Conservation (phyloP, 2,113 vertebrate species). For the Arothron firmamentum region DNA sequence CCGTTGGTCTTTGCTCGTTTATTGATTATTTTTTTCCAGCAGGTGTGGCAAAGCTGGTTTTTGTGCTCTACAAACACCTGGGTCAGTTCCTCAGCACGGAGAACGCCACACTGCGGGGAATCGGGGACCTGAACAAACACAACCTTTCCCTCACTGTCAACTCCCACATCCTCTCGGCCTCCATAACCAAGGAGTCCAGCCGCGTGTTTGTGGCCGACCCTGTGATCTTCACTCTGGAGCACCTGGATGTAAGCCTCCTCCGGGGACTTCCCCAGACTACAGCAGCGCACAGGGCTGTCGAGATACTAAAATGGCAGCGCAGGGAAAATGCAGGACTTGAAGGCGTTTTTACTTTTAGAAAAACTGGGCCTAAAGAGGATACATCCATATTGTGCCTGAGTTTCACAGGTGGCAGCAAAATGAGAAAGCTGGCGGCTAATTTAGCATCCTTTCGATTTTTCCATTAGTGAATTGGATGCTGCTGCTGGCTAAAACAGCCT, state of each 20-base stretch:
- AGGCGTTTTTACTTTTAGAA: conserved; percentile 4
- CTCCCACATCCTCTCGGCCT: conserved; percentile 95
- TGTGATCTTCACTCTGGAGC: conserved; percentile 91
- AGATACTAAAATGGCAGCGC: conserved; percentile 16
- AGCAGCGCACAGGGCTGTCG: background rate
- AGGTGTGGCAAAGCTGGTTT: conserved; percentile 96
- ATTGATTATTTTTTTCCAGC: conserved; percentile 3
- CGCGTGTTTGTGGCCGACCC: conserved; percentile 93
- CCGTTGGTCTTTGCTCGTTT: background rate
- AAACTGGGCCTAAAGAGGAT: background rate
- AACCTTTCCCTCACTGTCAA: conserved; percentile 95
- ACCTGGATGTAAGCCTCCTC: conserved; percentile 90
- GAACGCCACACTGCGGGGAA: conserved; percentile 90
- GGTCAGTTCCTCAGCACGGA: conserved; percentile 95
- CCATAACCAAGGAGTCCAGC: conserved; percentile 98
- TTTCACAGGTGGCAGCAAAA: background rate
- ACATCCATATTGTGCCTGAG: conserved; percentile 1
- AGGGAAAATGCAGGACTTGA: conserved; percentile 6
- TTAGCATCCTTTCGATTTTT: background rate
- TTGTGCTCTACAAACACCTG: conserved; percentile 95
- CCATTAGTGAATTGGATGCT: too few species aligned
- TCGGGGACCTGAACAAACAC: conserved; percentile 77
- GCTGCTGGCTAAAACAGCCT: too few species aligned
- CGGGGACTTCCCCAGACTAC: conserved; percentile 24
- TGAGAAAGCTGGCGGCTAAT: too few species aligned